Base-by-base conservation (phyloP, 2,113 vertebrate species). In the Glaucomys volans region DNA sequence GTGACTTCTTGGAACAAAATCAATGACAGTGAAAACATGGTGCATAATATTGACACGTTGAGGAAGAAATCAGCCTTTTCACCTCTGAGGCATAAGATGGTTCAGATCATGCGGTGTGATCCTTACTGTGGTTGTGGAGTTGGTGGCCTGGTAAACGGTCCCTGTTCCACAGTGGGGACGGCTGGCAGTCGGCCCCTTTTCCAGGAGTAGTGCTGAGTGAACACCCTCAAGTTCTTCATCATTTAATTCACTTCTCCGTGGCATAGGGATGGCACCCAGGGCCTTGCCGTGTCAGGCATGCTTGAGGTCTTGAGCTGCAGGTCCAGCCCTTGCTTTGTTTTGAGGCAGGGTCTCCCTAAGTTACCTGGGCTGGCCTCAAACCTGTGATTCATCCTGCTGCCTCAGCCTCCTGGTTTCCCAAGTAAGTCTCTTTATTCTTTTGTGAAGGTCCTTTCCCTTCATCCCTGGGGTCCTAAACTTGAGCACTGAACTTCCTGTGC, bases 91-190 rank as follows among this genome's bases (percentile, higher is more conserved):
- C 75, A 52, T 85, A 94, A 76, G 88, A 84, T 80, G 84, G 93
- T 94, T 94, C 88, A 95, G 96, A 82, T 67, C 93, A 57, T 85
- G 52, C 95, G 50, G 66, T 95, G 17, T 85, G 57, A 72, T 94
- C 69, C 35, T 87, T 88, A 40, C 32, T 89, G 40, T 79, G 81
- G 81, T 47, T 9, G 18, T 80, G 54, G 96, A 76, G 85, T 90
- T 96, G 77, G 92, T 92, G 85, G 44, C 71, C 91, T 90, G 95
- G 87, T 85, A 76, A 87, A 67, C 67, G 95, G 71, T 71, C 64
- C 82, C 40, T 92, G 42, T 71, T 87, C 7, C 3, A 37, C 64
- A 40, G 77, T 59, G 30, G 95, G 66, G 87, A 91, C 81, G 87
- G 35, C 52, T 76, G 87, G 75, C 44, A 66, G 87, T 90, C n/a